Conservation (phyloP, 2,797 vertebrate species). For the Capromys pilorides region DNA sequence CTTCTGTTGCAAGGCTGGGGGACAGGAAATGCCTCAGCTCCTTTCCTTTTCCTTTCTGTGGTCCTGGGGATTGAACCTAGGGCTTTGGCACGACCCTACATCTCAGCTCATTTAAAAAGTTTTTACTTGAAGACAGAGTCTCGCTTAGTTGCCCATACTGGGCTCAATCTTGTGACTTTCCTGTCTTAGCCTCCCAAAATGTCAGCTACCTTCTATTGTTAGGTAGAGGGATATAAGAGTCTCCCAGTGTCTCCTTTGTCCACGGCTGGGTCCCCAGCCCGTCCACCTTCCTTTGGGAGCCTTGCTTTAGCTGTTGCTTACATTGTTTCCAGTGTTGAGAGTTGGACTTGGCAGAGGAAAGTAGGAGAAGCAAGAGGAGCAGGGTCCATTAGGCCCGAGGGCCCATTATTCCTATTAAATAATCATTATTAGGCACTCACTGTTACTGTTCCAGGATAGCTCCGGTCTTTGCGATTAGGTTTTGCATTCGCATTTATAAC, state of each 20-base stretch:
- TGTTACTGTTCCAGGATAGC: background rate
- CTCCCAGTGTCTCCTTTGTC: background rate
- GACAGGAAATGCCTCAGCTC: background rate
- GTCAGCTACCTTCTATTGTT: background rate
- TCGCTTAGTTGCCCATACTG: background rate
- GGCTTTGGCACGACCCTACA: background rate
- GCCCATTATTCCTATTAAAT: background rate
- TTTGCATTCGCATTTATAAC: conserved; percentile 18
- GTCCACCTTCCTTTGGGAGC: background rate
- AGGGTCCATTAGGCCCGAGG: background rate
- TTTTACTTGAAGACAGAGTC: background rate
- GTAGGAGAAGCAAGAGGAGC: background rate
- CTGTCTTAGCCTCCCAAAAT: background rate
- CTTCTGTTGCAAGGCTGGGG: background rate
- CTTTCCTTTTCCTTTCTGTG: background rate
- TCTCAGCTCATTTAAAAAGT: background rate
- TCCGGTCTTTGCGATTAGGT: background rate
- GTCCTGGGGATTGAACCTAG: background rate
- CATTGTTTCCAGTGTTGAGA: background rate
- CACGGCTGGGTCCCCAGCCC: background rate
- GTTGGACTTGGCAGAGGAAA: background rate
- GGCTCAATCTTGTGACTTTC: background rate
- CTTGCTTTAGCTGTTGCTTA: background rate
- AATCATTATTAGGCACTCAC: background rate
- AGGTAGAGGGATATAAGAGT: background rate